Conservation (phyloP, 1,140 invertebrate species). For the Drosophila subpulchrella region DNA sequence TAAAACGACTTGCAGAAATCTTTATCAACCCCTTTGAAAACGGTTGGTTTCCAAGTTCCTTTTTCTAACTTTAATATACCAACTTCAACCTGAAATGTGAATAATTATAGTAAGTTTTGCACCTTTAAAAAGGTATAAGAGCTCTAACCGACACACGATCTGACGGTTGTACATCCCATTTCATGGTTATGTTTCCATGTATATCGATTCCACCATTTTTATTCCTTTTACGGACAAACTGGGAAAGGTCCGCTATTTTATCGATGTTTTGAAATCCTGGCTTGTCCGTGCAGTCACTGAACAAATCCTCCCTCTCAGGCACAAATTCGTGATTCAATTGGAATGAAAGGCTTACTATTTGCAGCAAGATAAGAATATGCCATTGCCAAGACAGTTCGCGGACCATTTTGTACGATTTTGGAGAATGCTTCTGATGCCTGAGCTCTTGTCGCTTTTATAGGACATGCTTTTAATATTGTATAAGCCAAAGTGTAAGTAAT, state of each 20-base stretch:
- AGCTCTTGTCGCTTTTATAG: background rate
- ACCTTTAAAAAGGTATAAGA: no score
- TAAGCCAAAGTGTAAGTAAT: background rate
- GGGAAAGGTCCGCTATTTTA: background rate
- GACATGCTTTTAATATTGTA: background rate
- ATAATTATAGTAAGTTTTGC: background rate
- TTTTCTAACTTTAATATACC: background rate
- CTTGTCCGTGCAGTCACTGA: background rate
- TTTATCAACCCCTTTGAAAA: background rate
- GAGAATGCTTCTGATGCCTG: background rate
- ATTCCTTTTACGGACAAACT: background rate
- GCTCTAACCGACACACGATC: slow-evolving; percentile 1
- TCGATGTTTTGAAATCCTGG: background rate
- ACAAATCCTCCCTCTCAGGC: background rate
- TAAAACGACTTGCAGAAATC: slow-evolving; percentile 6
- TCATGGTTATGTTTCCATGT: slow-evolving; percentile 1
- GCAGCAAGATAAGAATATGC: background rate
- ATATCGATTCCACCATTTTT: background rate
- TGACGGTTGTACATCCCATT: background rate
- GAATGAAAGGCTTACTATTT: background rate
- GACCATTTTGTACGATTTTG: background rate
- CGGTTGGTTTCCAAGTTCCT: slow-evolving; percentile 4
- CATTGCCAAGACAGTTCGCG: no score
- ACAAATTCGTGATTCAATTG: background rate
- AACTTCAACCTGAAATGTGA: background rate